Percentiles rank a stretch among this genome's conserved stretches.
These are phyloP conservation scores for Spisula solida DNA, from an alignment of 2,888 invertebrate species.

Conservation along the genomic window DNA sequence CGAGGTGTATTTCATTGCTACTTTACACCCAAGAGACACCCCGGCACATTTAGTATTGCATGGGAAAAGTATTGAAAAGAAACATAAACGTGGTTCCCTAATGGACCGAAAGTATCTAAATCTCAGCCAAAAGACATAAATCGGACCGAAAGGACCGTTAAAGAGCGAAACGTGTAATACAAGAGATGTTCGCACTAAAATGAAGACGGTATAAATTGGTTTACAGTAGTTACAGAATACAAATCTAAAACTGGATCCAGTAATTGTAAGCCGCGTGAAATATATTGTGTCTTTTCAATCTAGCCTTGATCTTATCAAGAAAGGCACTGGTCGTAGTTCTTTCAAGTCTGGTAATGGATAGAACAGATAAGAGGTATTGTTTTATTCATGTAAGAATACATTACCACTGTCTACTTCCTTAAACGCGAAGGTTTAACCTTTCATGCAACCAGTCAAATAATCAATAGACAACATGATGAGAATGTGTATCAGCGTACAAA, in stretches of 20 bases:
- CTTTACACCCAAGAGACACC: neutral
- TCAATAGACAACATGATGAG: no score
- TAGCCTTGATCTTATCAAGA: neutral
- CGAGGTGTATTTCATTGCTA: neutral
- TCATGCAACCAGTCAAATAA: no score
- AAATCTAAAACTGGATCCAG: no score
- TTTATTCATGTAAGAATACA: neutral
- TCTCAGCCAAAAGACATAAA: constrained; percentile 36
- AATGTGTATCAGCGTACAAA: no score
- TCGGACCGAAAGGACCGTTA: constrained; percentile 18
- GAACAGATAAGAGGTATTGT: neutral
- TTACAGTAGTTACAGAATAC: no score
- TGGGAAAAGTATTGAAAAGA: neutral
- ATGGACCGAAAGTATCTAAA: constrained; percentile 36
- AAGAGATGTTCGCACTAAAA: neutral
- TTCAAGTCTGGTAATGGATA: neutral
- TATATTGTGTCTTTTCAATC: neutral
- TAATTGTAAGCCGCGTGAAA: neutral
- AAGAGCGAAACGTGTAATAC: constrained; percentile 38
- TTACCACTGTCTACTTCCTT: no score
- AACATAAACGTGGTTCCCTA: constrained; percentile 30
- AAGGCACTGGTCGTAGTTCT: neutral
- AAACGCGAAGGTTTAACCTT: no score
- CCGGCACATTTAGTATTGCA: neutral
- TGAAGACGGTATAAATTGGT: neutral